Evolutionary conservation across 2,113 vertebrate species (phyloP).

Genomic region (Spea bombifrons): DNA sequence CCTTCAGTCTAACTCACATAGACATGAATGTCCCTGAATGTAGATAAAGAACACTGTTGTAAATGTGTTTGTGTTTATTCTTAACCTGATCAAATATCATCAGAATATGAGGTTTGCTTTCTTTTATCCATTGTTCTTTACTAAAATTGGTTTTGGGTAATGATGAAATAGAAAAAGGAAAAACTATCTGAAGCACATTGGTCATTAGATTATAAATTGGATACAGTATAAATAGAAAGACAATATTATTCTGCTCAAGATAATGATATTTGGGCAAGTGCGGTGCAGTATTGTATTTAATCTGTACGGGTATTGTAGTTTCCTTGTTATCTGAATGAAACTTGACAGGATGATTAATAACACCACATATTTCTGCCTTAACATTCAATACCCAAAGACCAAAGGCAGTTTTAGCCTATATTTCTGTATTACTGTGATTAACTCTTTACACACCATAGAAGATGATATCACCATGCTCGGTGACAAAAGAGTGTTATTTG

Average conservation of each 20-base stretch:
- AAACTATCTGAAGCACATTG: not conserved
- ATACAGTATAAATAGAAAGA: not conserved
- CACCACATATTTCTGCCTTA: not conserved
- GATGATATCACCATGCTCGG: too few species aligned
- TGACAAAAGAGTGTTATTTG: too few species aligned
- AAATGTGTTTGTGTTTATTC: too few species aligned
- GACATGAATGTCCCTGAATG: too few species aligned
- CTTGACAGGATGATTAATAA: constrained; percentile 32
- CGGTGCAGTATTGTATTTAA: constrained; percentile 7
- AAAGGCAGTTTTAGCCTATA: not conserved
- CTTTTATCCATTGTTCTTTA: too few species aligned
- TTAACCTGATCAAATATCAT: too few species aligned
- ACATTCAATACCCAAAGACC: not conserved
- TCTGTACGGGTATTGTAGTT: constrained; percentile 9
- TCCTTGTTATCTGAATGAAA: constrained; percentile 9
- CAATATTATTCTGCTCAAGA: constrained; percentile 1
- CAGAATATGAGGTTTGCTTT: too few species aligned
- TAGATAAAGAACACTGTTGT: too few species aligned
- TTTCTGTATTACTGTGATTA: not conserved
- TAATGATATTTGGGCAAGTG: not conserved
- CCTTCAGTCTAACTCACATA: too few species aligned
- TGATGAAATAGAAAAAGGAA: too few species aligned
- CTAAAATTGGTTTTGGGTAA: too few species aligned
- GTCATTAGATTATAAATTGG: constrained; percentile 2
- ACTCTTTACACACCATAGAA: not conserved